Base-by-base conservation (phyloP, 2,113 vertebrate genomes). In the Chroicocephalus ridibundus region DNA sequence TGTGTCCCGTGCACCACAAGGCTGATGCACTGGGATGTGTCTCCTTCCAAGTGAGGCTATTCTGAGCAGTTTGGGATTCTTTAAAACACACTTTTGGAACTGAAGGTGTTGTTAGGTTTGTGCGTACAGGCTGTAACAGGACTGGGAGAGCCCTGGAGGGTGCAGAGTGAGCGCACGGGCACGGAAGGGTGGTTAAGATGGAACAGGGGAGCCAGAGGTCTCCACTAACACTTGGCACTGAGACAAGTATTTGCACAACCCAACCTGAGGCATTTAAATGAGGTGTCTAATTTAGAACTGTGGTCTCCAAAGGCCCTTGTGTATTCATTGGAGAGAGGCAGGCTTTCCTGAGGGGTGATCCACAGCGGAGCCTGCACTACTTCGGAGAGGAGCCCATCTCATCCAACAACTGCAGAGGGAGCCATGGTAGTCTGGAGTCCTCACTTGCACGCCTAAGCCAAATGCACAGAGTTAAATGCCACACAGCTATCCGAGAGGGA, bases 331-430 rank as follows among this genome's bases (percentile, higher is more conserved):
- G 46, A 46, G 46, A 46, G 46, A 46, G 46, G 46, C 46, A 46
- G 46, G 42, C 29, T 87, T 51, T 60, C 55, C 46, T 42, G 25
- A 0, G 0, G 46, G 9, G 14, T 22, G 42, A 42, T 65, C 54
- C 3, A 2, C 65, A 62, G 77, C 42, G 36, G 55, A 66, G 72
- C 8, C 60, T 68, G 38, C 5, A 1, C 27, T 32, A 55, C 2
- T 1, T 16, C 32, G 57, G 38, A 68, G 17, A 79, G 52, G 32
- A 95, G 79, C 88, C 62, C 61, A 5, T 68, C 70, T 76, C 82
- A 60, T 55, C n/a, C 78, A 82, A 24, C 44, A 85, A 61, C 94
- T 94, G 54, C 95, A 90, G 92, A 89, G 81, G 82, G 85, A 92
- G 80, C 90, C 22, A 0, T 46, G 92, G 84, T 49, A 66, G 61